phyloP scores from a whole-genome alignment of 2,797 vertebrate species.

The Ara ararauna region DNA sequence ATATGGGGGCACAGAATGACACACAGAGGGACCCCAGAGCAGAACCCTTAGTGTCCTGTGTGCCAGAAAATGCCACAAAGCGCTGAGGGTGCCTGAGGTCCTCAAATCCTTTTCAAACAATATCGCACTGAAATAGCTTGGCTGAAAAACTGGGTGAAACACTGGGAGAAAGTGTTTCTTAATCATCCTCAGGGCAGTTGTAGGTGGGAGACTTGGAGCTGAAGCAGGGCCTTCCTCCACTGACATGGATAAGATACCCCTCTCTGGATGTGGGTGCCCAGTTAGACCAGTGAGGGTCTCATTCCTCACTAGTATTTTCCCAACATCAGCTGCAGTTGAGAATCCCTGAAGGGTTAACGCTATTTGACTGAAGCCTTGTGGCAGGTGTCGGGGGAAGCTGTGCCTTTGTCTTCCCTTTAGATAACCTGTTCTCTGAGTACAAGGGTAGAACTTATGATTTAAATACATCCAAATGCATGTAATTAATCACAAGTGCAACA shows the following conservation, averaged over 20 bases:
- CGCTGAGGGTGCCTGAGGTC: neutral
- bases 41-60: neutral
- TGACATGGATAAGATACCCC: neutral
- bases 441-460: slow-evolving; percentile 13
- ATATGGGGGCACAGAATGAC: neutral
- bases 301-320: neutral
- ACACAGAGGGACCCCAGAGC: neutral
- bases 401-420: neutral
- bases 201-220: neutral
- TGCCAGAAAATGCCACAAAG: neutral
- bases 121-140: neutral
- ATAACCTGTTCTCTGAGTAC: slow-evolving; percentile 14
- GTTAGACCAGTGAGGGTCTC: neutral
- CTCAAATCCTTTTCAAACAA: neutral
- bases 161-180: neutral
- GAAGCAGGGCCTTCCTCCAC: neutral
- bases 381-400: neutral
- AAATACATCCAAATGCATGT: slow-evolving; percentile 46
- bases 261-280: accelerated
- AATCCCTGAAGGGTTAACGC: neutral
- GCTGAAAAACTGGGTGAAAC: neutral
- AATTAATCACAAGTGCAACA: slow-evolving; percentile 53
- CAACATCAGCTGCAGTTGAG: neutral
- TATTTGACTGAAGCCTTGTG: neutral
- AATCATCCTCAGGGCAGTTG: neutral